Base-by-base conservation (phyloP, 1,140 invertebrate genomes). In the Lordiphosa mommai region DNA sequence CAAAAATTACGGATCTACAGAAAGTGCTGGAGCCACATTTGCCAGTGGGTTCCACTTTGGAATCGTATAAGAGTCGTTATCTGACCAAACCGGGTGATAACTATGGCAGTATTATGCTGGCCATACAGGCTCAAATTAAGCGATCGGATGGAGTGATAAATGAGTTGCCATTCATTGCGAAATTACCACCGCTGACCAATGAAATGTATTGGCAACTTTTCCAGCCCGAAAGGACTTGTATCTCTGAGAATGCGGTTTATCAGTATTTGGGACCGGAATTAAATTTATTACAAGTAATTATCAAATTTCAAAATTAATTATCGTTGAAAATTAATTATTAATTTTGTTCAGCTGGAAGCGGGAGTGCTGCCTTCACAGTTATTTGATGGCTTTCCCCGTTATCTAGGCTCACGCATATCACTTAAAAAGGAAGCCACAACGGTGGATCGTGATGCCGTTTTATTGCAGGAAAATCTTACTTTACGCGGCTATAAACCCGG, bases 241-340 rank as follows among this genome's bases (percentile, higher is more conserved):
- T 90, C 3, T 92, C 92, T 20, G 92, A 93, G 72, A 72, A 92
- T 8, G 69, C 90, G 1, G 91, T 92, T n/a, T 93, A 93, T 47
- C 80, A 88, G 23, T 80, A 80, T 17, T 72, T 92, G 37, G 89
- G 89, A 2, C 90, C 91, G 0, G 88, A 88, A 4, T 85, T 93
- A 34, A 53, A 89, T 0, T 72, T 90, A 14, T 67, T 93, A 2
- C 91, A 92, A 51, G n/a, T n/a, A n/a, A n/a, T n/a, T n/a, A n/a
- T n/a, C n/a, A n/a, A n/a, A n/a, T n/a, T n/a, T n/a, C n/a, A n/a
- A n/a, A n/a, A n/a, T n/a, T n/a, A n/a, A n/a, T n/a, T n/a, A n/a
- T n/a, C n/a, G n/a, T n/a, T n/a, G n/a, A n/a, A n/a, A n/a, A n/a
- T n/a, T n/a, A n/a, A n/a, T n/a, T n/a, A n/a, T n/a, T n/a, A n/a